Conservation (phyloP, 2,797 vertebrate genomes). For the Acanthornis magna region DNA sequence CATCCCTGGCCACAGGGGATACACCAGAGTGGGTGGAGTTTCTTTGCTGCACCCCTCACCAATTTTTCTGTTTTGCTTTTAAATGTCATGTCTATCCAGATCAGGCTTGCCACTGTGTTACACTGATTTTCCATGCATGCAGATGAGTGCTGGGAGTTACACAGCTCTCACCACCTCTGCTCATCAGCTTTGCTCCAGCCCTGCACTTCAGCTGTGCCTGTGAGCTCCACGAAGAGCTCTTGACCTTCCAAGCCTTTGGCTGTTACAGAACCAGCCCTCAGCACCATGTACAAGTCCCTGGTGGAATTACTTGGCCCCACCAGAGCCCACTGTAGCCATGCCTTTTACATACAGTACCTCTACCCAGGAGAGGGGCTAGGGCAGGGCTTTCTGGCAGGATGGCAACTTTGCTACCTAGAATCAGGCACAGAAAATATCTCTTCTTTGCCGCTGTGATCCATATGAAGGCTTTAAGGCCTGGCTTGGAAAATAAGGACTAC, state of each 20-base stretch:
- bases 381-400: background rate
- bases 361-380: background rate
- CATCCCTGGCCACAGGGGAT: rapidly evolving
- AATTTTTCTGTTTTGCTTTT: background rate
- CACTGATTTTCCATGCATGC: background rate
- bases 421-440: background rate
- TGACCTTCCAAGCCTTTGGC: background rate
- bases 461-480: background rate
- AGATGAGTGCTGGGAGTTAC: background rate
- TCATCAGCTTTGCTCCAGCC: background rate
- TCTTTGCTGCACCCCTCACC: background rate
- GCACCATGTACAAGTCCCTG: rapidly evolving
- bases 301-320: background rate
- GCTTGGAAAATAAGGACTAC: background rate
- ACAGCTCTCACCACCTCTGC: background rate
- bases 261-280: background rate
- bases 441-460: background rate
- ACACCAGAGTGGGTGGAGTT: background rate
- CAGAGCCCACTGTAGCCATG: background rate
- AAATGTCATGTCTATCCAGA: background rate
- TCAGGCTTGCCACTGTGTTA: background rate
- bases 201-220: background rate
- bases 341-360: background rate
- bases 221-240: background rate
- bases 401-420: background rate